Conservation (phyloP, 1,140 invertebrate species). For the Drosophila persimilis region DNA sequence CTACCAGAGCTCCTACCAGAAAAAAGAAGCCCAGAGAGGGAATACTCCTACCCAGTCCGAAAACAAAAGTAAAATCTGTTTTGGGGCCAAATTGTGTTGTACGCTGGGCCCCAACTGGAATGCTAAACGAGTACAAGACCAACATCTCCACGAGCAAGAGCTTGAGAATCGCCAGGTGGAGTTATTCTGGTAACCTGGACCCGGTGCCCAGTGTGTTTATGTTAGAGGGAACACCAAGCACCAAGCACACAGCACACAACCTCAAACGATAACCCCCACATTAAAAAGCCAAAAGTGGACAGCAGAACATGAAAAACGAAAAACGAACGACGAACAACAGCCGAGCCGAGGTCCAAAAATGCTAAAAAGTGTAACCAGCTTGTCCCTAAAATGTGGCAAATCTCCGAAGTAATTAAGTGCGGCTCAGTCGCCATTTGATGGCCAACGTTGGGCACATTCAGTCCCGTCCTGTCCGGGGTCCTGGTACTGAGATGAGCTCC, state of each 20-base stretch:
- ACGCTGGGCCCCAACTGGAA: slow-evolving; percentile 31
- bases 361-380: slow-evolving; percentile 7
- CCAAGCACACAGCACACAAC: background rate
- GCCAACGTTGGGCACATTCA: slow-evolving; percentile 21
- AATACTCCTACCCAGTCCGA: background rate
- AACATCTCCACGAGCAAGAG: slow-evolving; percentile 14
- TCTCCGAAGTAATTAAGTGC: slow-evolving; percentile 73
- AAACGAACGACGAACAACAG: too few relatives aligned
- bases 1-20: background rate
- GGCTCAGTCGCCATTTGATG: slow-evolving; percentile 33
- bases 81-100: slow-evolving; percentile 38
- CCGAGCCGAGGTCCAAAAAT: background rate
- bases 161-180: slow-evolving; percentile 40
- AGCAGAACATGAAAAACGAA: background rate
- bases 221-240: slow-evolving; percentile 2
- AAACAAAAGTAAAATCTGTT: slow-evolving; percentile 49
- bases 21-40: slow-evolving; percentile 6
- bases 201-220: slow-evolving; percentile 6
- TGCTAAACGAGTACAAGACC: slow-evolving; percentile 54
- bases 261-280: slow-evolving; percentile 48
- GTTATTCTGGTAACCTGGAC: slow-evolving; percentile 11
- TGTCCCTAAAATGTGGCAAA: slow-evolving; percentile 40
- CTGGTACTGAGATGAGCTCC: slow-evolving; percentile 36
- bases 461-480: background rate
- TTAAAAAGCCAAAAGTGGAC: slow-evolving; percentile 43